These are phyloP conservation scores for Clarias platycephalus DNA, from an alignment of 2,797 vertebrate genomes.

Conservation along the genomic window DNA sequence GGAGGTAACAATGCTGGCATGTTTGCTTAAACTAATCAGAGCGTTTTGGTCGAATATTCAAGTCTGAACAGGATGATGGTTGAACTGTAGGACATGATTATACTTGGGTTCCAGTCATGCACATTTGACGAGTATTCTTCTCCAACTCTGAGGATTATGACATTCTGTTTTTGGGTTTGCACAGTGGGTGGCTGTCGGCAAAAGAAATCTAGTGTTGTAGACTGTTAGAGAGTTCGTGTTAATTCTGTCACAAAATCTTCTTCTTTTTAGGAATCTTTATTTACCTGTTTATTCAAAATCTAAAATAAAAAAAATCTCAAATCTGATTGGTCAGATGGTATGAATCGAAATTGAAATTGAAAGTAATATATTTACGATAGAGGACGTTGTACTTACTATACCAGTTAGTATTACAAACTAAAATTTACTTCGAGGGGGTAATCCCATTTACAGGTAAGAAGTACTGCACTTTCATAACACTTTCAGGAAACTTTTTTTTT, in stretches of 20 bases:
- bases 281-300: background rate
- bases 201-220: background rate
- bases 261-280: background rate
- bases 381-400: background rate
- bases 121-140: background rate
- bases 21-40: slow-evolving; percentile 5
- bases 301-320: background rate
- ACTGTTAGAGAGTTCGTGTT: slow-evolving; percentile 9
- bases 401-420: background rate
- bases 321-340: slow-evolving; percentile 1
- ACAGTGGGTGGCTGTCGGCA: slow-evolving; percentile 13
- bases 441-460: background rate
- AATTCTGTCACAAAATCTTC: background rate
- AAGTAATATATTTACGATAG: background rate
- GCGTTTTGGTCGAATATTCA: slow-evolving; percentile 8
- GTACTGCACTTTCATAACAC: background rate
- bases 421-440: background rate
- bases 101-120: slow-evolving; percentile 27
- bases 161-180: background rate
- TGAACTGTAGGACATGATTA: slow-evolving; percentile 6
- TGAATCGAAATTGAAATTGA: background rate
- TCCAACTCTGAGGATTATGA: background rate
- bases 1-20: background rate
- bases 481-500: background rate
- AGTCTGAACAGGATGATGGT: slow-evolving; percentile 7